Base-by-base conservation (phyloP, 2,797 vertebrate genomes). In the Karalla daura region DNA sequence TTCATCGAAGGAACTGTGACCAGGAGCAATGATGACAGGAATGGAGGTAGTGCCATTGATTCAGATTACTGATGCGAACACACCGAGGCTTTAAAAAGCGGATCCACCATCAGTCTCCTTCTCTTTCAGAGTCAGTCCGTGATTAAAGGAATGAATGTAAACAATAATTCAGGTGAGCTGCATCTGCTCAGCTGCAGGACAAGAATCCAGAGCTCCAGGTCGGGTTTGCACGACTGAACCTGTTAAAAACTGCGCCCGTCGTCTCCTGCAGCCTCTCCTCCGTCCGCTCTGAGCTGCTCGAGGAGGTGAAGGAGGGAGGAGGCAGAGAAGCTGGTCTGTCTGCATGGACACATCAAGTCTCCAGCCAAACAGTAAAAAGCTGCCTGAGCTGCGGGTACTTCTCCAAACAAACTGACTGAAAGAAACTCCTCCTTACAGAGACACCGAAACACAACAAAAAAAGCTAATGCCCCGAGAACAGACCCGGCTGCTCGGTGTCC, bases 371-470 rank as follows among this genome's bases (percentile, higher is more conserved):
- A 18, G 41, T 35, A 17, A 39, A 56, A 25, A 55, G 9, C 36
- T 59, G 39, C 32, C 20, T 41, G 14, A 55, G 51, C 66, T 76
- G 60, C 58, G 74, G 80, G 70, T 85, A 80, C 74, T 71, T 79
- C 39, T 69, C 10, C 33, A 50, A 63, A 78, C 30, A 76, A 25
- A n/a, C n/a, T n/a, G n/a, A n/a, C n/a, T 7, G 13, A n/a, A 5
- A 2, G 24, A 36, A 24, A 15, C 63, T 52, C 4, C 71, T 40
- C n/a, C n/a, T n/a, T n/a, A n/a, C n/a, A n/a, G n/a, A n/a, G n/a
- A n/a, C n/a, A n/a, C n/a, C n/a, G n/a, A n/a, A n/a, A n/a, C n/a
- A n/a, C n/a, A n/a, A n/a, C n/a, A n/a, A n/a, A n/a, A n/a, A n/a
- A n/a, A n/a, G n/a, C n/a, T n/a, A n/a, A n/a, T n/a, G n/a, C n/a